These are phyloP conservation scores for Petrocephalus sullivani DNA, from an alignment of 2,797 vertebrate species.

Conservation along the genomic window DNA sequence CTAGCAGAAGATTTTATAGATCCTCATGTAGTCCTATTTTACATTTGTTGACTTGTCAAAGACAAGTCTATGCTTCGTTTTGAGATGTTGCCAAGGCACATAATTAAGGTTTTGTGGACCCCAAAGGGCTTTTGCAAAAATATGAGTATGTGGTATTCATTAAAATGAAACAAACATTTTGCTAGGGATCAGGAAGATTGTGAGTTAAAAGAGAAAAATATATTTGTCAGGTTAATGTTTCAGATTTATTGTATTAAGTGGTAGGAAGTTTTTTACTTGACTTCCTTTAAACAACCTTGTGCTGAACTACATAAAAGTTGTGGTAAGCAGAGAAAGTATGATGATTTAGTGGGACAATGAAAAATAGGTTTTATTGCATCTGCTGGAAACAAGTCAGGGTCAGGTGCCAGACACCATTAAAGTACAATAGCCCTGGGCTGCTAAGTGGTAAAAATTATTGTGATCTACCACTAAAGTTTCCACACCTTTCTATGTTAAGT, in stretches of 20 bases:
- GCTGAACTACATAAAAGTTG: conserved; percentile 2
- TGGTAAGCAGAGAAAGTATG: not conserved
- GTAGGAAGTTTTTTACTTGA: not conserved
- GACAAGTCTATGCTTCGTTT: not conserved
- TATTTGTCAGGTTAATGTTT: not conserved
- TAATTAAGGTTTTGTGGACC: not conserved
- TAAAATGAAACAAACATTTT: not conserved
- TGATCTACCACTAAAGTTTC: not conserved
- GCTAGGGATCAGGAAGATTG: not conserved
- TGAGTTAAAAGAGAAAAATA: not conserved
- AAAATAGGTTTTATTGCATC: conserved; percentile 7
- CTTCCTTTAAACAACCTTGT: not conserved
- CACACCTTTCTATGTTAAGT: conserved; percentile 5
- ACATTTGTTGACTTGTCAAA: not conserved
- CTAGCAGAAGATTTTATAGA: conserved; percentile 6
- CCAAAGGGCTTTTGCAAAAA: not conserved
- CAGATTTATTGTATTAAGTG: not conserved
- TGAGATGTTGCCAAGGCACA: not conserved
- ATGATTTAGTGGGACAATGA: conserved; percentile 13
- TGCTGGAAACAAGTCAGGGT: conserved; percentile 12
- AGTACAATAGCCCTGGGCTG: conserved; percentile 12
- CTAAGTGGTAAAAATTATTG: not conserved
- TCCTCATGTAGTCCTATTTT: not conserved
- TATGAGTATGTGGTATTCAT: not conserved
- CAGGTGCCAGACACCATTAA: conserved; percentile 7